Conservation (phyloP, 2,797 vertebrate species). For the Spatula clypeata region DNA sequence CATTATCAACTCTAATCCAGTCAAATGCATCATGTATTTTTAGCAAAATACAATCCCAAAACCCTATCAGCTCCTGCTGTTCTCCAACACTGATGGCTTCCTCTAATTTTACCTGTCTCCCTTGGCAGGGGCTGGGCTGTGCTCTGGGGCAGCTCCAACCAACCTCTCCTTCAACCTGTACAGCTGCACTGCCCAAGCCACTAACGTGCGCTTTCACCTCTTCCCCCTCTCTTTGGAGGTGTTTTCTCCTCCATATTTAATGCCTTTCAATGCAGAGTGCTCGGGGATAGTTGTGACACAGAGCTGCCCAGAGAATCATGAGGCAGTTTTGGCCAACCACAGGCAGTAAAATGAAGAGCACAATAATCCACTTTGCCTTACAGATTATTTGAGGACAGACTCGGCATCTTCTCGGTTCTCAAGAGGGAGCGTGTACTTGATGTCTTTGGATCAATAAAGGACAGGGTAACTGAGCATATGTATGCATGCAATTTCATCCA, state of each 20-base stretch:
- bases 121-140: not conserved
- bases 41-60: not conserved
- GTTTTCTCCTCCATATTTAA: not conserved
- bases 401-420: not conserved
- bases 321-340: not conserved
- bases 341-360: not conserved
- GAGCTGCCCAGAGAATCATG: not conserved
- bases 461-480: not conserved
- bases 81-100: fast-evolving
- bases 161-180: not conserved
- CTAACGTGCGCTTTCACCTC: fast-evolving
- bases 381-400: not conserved
- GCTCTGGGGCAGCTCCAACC: not conserved
- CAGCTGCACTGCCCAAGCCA: fast-evolving
- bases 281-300: not conserved
- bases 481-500: not conserved
- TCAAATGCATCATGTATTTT: not conserved
- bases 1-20: not conserved
- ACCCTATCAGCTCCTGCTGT: not conserved
- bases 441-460: not conserved
- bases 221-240: not conserved
- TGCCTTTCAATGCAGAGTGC: not conserved
- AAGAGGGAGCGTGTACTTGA: not conserved
- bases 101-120: not conserved
- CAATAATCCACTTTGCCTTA: not conserved